Base-by-base conservation (phyloP, 2,113 vertebrate species). In the Tyrannus savana region DNA sequence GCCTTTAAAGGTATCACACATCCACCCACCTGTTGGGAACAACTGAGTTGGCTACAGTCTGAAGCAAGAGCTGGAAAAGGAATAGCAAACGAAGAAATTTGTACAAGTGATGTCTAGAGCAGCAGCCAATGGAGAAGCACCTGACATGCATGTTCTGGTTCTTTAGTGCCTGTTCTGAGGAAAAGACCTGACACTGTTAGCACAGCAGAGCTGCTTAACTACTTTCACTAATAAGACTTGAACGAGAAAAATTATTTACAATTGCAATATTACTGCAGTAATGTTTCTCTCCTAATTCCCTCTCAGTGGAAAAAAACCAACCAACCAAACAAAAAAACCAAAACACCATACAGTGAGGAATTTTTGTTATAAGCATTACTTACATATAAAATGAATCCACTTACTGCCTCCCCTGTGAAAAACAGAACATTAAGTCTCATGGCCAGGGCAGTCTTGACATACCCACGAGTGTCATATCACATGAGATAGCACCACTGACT, bases 241-340 rank as follows among this genome's bases (percentile, higher is more conserved):
- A 85, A 76, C 95, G 73, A 92, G 76, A 92, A 90, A 95, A 96
- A 91, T 77, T 74, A 93, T 84, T 83, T 94, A 50, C 72, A 89
- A 97, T 62, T 95, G 81, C 67, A 83, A 41, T 73, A 93, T 87
- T 87, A 87, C 92, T 71, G 72, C 42, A 84, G 66, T 91, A 84
- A 86, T 87, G 39, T 88, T 95, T 89, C 90, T 50, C 16, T 55
- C 85, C 90, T 97, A 95, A 96, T 94, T 97, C 82, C 81, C 77
- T 94, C 82, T 95, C 53, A 49, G 78, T 78, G 58, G 60, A 87
- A 56, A 33, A 56, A 46, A 42, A 35, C 5, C 17, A 55, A 25
- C 5, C 12, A 49, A 49, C 18, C 28, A 28, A 17, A 8, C 52
- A 11, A 89, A 55, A 28, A 50, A 50, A 27, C 9, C 52, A 10